Evolutionary conservation across 2,113 vertebrate species (phyloP), one percentile per base, ranked within the genome.

Genomic region (Alouatta palliata): DNA sequence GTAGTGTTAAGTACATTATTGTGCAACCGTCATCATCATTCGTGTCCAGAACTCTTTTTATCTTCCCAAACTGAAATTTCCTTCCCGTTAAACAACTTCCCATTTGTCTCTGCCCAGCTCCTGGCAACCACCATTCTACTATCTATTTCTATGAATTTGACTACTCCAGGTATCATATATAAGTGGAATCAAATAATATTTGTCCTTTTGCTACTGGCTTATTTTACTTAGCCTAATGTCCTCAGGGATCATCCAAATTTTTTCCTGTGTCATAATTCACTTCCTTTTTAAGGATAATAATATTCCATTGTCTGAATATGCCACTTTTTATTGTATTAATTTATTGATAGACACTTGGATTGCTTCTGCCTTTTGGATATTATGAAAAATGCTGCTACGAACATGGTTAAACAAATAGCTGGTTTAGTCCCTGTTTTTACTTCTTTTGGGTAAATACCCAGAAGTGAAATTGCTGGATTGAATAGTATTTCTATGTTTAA

Each of bases 31-130:
- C 40, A 66, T 17, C n/a, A 81, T 17, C 23, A 45, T 81, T 37
- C 43, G 68, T 13, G 61, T 88, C 68, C 30, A 85, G 37, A 94
- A 85, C 3, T 49, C 66, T 66, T 73, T 71, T 79, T 32, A 71
- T 64, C 49, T 94, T 84, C 10, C 20, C 61, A 91, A 84, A 68
- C 47, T 80, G 37, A 96, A 89, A 75, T 64, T 84, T 47, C 90
- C 4, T 45, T 43, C 19, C 35, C 23, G 79, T 77, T 91, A 79
- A 79, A 83, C 21, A 52, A 86, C 17, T 94, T 5, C 13, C 40
- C 16, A 27, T 80, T 56, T 2, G 7, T 21, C 52, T 12, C 19
- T 5, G 4, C 30, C 12, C 3, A 68, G 6, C 25, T 37, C 27
- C 27, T 80, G 47, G 21, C 6, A 66, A 56, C 16, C 45, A 49